These are phyloP conservation scores for Bufo gargarizans DNA, from an alignment of 2,113 vertebrate species.

Conservation along the genomic window DNA sequence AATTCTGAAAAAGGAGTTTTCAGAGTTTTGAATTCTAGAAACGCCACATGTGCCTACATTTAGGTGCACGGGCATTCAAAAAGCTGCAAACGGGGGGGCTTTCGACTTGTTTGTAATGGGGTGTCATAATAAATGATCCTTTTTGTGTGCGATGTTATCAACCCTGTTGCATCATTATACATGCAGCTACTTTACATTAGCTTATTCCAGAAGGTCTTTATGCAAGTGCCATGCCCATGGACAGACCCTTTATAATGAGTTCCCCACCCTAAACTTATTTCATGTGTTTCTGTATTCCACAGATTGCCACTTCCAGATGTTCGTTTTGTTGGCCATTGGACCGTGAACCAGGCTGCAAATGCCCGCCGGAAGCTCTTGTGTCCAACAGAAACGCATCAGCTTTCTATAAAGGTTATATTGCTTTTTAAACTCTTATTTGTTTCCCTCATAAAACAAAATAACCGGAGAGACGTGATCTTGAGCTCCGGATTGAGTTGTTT, in stretches of 20 bases:
- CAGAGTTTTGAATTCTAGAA: too few species aligned
- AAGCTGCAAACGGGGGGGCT: too few species aligned
- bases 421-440: neutral
- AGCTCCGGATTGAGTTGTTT: neutral
- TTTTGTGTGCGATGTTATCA: too few species aligned
- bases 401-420: slow-evolving; percentile 81
- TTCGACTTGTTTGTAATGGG: too few species aligned
- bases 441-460: neutral
- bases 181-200: too few species aligned
- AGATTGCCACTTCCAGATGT: slow-evolving; percentile 88
- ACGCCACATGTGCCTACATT: too few species aligned
- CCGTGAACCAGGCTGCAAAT: slow-evolving; percentile 72
- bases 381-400: slow-evolving; percentile 80
- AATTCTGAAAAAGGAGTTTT: too few species aligned
- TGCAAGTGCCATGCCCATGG: neutral
- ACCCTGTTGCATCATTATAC: too few species aligned
- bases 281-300: slow-evolving; percentile 28
- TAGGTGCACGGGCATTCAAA: too few species aligned
- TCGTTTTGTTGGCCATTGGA: slow-evolving; percentile 91
- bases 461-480: neutral
- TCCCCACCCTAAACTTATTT: neutral
- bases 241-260: neutral
- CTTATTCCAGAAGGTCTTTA: neutral
- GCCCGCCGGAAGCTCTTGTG: slow-evolving; percentile 82
- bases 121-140: too few species aligned